Percentiles rank a stretch among this genome's conserved stretches.
phyloP scores from a whole-genome alignment of 2,888 invertebrate genomes.

The Tenthredo mesomela region DNA sequence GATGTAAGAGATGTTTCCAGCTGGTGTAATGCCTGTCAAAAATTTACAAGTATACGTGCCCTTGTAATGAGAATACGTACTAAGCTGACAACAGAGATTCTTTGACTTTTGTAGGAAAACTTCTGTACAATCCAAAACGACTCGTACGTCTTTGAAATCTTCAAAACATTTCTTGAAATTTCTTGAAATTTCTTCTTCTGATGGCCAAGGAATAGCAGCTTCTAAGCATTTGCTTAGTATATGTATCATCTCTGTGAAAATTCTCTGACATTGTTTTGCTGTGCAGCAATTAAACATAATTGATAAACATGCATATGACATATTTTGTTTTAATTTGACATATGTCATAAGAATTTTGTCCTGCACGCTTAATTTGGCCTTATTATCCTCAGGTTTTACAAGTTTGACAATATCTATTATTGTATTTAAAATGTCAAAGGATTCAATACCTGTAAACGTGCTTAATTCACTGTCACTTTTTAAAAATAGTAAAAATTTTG shows the following conservation, averaged over 20 bases:
- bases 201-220: conserved; percentile 47
- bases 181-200: neutral
- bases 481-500: conserved; percentile 23
- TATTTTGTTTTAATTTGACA: conserved; percentile 52
- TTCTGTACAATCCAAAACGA: too few relatives aligned
- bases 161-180: too few relatives aligned
- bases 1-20: too few relatives aligned
- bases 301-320: conserved; percentile 48
- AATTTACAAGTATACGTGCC: too few relatives aligned
- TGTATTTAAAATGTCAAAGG: conserved; percentile 33
- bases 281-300: conserved; percentile 40
- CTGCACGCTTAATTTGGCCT: conserved; percentile 26
- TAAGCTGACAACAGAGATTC: too few relatives aligned
- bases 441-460: conserved; percentile 42
- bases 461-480: conserved; percentile 41
- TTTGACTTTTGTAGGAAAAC: too few relatives aligned
- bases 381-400: neutral
- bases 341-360: conserved; percentile 49
- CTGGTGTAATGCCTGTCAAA: too few relatives aligned
- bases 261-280: conserved; percentile 50
- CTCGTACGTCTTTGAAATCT: too few relatives aligned
- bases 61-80: too few relatives aligned
- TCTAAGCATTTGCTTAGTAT: conserved; percentile 46
- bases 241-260: conserved; percentile 48
- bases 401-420: neutral